Evolutionary conservation across 2,888 invertebrate species (phyloP), one percentile per base, ranked within the genome.

Genomic region (Agrotis clavis): DNA sequence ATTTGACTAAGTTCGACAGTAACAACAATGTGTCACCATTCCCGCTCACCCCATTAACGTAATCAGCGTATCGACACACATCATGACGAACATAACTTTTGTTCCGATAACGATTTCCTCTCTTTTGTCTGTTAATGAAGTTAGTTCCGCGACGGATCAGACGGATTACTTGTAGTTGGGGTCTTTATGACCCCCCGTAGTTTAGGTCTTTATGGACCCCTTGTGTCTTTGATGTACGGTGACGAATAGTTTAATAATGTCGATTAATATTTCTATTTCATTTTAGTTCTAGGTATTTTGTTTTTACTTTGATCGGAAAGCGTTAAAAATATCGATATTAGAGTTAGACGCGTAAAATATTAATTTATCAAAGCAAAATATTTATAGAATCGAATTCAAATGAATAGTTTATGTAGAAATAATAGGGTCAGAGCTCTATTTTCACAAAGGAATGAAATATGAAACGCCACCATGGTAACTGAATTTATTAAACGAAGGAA

Each of bases 101-200:
- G 51, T 64, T 67, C 51, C 67, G 83, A 71, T 81, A 80, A 71
- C 81, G 56, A 62, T 71, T 83, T 76, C 75, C 72, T 69, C 61
- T 83, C 77, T 71, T 79, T 81, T 81, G 81, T 81, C 59, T 50
- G 67, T 54, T 82, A 82, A 82, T 71, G 62, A 63, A 68, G 78
- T 82, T 84, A 79, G 82, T 78, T 82, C 82, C 68, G 67, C 67
- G 66, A 60, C 65, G 79, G 67, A 84, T 78, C 64, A 56, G 53
- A 21, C n/a, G 54, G 81, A 84, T 82, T 82, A 68, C 68, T 51
- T 45, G 72, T 53, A 82, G 82, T 67, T 71, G 72, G 82, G 74
- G 81, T 66, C 65, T 30, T 51, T 57, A n/a, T 56, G 61, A 60
- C 80, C 41, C 41, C 35, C 41, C 11, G 70, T 53, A 82, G 78